phyloP scores from a whole-genome alignment of 2,888 invertebrate species.

The Malachius bipustulatus region DNA sequence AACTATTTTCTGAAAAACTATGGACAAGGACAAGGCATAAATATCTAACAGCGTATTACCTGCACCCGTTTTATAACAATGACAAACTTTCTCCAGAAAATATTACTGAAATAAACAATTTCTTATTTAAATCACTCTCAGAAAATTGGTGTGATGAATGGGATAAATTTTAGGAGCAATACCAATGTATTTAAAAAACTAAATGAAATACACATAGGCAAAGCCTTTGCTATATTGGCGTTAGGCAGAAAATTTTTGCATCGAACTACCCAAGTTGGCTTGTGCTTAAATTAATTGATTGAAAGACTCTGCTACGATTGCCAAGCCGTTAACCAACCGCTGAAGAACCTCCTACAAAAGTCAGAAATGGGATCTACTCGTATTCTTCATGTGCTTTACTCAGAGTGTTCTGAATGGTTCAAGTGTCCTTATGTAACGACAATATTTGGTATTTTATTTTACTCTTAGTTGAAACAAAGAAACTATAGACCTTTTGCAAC shows the following conservation, averaged over 20 bases:
- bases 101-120: background rate
- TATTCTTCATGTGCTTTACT: no score
- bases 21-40: background rate
- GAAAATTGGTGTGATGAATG: background rate
- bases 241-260: background rate
- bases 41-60: background rate
- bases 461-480: no score
- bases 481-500: no score
- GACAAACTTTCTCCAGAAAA: background rate
- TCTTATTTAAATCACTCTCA: constrained; percentile 3
- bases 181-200: background rate
- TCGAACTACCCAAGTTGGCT: constrained; percentile 1
- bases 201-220: background rate
- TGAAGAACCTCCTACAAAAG: no score
- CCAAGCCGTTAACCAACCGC: no score
- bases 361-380: no score
- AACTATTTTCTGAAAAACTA: constrained; percentile 1
- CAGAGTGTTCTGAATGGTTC: no score
- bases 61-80: constrained; percentile 1
- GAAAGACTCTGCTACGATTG: no score
- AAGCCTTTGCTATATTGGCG: constrained; percentile 3
- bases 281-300: no score
- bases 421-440: no score
- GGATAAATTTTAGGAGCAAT: background rate
- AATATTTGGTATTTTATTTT: no score